Base-by-base conservation (phyloP, 2,888 invertebrate genomes). In the Argyra leucocephala region DNA sequence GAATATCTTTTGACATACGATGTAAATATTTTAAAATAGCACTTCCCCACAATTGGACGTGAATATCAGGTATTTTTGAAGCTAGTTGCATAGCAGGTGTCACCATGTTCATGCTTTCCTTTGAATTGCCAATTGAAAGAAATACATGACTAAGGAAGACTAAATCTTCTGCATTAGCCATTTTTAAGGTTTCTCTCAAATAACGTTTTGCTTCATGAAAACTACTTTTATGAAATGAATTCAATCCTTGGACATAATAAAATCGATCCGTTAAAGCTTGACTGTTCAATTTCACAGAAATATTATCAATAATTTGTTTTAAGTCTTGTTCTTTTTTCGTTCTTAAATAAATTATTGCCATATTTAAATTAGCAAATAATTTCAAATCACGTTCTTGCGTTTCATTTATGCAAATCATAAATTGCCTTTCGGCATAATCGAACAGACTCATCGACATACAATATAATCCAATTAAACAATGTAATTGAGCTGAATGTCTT, bases 381-480 rank as follows among this genome's bases (percentile, higher is more conserved):
- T 93, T 92, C 69, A 97, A 81, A 78, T 98, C 96, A 70, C 90
- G 83, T 78, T 96, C 94, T 77, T 88, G 88, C 62, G 94, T 91
- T 76, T 90, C 89, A 88, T 92, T 81, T 69, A 97, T 86, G 58
- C 96, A 94, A 21, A 92, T 88, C 68, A 88, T 86, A 78, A 98
- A 96, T 81, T 99, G 99, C 57, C 90, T 87, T 80, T 98, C 97
- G 0, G 98, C 98, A 57, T 92, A 90, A 71, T 96, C 96, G 89
- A 96, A 92, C 75, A 93, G 92, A 81, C 96, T 96, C 88, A 96
- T 96, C 68, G 96, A 95, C 96, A 97, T 97, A n/a, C 96, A 91
- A 82, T 98, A 98, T 59, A 98, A 83, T 0, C 97, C 98, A 63
- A 94, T 83, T 69, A 94, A 83, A 65, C 91, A 92, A 79, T 93